phyloP scores from a whole-genome alignment of 2,113 vertebrate genomes.

The Ailuropoda melanoleuca region DNA sequence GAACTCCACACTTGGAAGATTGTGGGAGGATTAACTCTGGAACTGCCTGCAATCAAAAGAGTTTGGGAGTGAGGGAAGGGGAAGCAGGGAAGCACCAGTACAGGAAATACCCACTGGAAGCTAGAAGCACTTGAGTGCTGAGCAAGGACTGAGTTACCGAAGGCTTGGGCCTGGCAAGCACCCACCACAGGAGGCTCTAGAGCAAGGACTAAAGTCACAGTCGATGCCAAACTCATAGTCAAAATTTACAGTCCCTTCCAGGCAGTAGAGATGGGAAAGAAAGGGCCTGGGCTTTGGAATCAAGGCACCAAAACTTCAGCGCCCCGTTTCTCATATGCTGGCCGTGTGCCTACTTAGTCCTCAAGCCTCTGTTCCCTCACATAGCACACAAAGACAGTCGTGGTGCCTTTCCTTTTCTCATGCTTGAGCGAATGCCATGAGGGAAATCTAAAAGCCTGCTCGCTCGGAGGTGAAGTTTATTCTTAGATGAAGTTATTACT shows the following conservation, averaged over 20 bases:
- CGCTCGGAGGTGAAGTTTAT: neutral
- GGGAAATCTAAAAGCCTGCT: neutral
- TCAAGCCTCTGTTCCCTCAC: neutral
- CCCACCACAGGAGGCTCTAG: neutral
- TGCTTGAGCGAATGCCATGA: neutral
- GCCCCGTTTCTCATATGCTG: neutral
- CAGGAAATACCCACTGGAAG: neutral
- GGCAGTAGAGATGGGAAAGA: neutral
- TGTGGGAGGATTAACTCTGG: neutral
- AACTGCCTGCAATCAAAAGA: neutral
- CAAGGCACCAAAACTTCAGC: neutral
- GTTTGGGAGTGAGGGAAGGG: neutral
- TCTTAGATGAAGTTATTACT: neutral
- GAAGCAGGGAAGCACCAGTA: neutral
- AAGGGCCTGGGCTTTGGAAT: neutral
- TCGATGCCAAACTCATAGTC: neutral
- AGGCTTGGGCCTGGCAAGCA: neutral
- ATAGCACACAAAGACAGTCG: neutral
- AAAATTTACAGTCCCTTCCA: neutral
- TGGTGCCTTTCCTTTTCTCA: neutral
- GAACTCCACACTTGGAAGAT: neutral
- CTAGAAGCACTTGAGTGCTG: neutral
- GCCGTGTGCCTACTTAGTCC: too few relatives aligned
- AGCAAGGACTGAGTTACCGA: neutral
- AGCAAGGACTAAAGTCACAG: neutral